Conservation (phyloP, 2,113 vertebrate species). For the Dinomys branickii region DNA sequence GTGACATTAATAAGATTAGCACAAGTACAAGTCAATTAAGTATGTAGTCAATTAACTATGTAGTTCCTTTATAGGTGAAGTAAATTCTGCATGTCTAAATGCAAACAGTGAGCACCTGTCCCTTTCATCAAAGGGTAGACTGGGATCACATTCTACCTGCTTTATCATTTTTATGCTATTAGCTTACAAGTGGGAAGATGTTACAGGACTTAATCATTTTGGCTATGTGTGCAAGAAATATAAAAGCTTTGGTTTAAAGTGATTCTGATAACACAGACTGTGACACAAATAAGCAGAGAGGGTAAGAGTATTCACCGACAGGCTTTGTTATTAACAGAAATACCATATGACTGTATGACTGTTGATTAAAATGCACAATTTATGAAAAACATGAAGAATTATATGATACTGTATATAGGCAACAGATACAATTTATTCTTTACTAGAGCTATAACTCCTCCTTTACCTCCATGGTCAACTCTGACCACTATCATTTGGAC, state of each 20-base stretch:
- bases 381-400: conserved; percentile 67
- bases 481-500: conserved; percentile 16
- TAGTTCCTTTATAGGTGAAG: conserved; percentile 66
- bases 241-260: conserved; percentile 86
- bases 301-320: conserved; percentile 62
- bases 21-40: conserved; percentile 65
- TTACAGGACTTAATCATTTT: conserved; percentile 80
- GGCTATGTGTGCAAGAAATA: conserved; percentile 78
- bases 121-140: conserved; percentile 61
- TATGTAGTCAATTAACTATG: conserved; percentile 36
- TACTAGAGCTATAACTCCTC: conserved; percentile 70
- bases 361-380: conserved; percentile 77
- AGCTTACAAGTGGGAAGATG: conserved; percentile 57
- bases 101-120: conserved; percentile 71
- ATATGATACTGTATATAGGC: conserved; percentile 50
- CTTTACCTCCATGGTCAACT: conserved; percentile 66
- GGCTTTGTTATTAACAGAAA: conserved; percentile 74
- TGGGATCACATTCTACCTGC: conserved; percentile 68
- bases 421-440: conserved; percentile 63
- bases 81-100: conserved; percentile 75
- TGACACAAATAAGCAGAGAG: conserved; percentile 78
- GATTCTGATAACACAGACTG: conserved; percentile 81
- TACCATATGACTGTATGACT: conserved; percentile 37
- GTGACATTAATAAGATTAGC: conserved; percentile 59
- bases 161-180: conserved; percentile 45